Conservation (phyloP, 2,113 vertebrate genomes). For the Apaloderma vittatum region DNA sequence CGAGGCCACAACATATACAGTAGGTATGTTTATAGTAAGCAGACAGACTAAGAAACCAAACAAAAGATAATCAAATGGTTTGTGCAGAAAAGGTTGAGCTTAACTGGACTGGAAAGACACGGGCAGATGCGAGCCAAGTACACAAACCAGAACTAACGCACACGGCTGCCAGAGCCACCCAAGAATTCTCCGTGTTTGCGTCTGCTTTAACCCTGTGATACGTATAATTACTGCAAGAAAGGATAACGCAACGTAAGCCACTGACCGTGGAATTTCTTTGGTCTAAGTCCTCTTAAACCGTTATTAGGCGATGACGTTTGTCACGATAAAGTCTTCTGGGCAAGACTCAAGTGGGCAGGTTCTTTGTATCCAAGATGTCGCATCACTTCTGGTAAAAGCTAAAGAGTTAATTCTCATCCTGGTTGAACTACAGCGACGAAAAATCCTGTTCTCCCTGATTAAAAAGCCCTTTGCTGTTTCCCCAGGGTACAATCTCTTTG, state of each 20-base stretch:
- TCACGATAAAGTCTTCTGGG: not conserved
- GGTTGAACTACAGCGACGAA: not conserved
- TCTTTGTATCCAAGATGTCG: not conserved
- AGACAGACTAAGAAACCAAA: slow-evolving; percentile 43
- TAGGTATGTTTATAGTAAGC: slow-evolving; percentile 70
- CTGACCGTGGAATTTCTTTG: rapidly evolving
- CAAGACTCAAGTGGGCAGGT: not conserved
- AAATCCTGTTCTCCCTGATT: not conserved
- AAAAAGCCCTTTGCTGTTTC: slow-evolving; percentile 9
- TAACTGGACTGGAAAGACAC: slow-evolving; percentile 9
- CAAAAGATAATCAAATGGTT: slow-evolving; percentile 40
- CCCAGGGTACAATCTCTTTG: not conserved
- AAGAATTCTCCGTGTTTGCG: not conserved
- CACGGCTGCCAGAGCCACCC: slow-evolving; percentile 10
- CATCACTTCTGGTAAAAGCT: not conserved
- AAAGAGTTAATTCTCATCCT: slow-evolving; percentile 17
- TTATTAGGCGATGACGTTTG: not conserved
- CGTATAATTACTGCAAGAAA: not conserved
- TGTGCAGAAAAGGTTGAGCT: slow-evolving; percentile 16
- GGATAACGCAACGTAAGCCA: rapidly evolving
- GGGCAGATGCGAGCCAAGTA: slow-evolving; percentile 11
- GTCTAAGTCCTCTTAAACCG: not conserved
- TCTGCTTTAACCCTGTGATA: not conserved
- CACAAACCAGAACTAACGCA: not conserved
- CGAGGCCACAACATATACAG: slow-evolving; percentile 45